Evolutionary conservation across 2,888 invertebrate species (phyloP).

Genomic region (Calephelis perditalis): DNA sequence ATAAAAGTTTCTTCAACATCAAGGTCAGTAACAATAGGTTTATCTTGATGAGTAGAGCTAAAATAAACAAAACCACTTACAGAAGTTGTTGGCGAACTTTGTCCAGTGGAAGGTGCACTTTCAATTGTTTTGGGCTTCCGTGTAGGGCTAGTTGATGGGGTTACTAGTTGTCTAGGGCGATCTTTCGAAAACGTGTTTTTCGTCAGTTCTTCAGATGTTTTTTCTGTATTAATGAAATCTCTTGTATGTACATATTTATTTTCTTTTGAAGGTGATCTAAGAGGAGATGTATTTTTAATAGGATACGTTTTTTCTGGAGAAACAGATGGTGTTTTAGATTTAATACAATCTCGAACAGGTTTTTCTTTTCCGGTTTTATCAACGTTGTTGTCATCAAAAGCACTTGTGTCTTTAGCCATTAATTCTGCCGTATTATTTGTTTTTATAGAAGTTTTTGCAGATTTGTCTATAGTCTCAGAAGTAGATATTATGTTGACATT

Average conservation of each 20-base stretch:
- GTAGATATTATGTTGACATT: too few relatives aligned
- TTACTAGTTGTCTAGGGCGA: slow-evolving; percentile 55
- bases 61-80: slow-evolving; percentile 76
- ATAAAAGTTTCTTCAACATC: slow-evolving; percentile 47
- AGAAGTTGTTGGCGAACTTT: slow-evolving; percentile 75
- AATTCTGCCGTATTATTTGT: not conserved
- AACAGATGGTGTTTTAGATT: slow-evolving; percentile 6
- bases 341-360: not conserved
- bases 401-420: not conserved
- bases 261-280: slow-evolving; percentile 42
- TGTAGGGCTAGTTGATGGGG: slow-evolving; percentile 74
- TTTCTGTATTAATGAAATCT: slow-evolving; percentile 54
- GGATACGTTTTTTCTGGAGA: not conserved
- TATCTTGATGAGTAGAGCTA: slow-evolving; percentile 48
- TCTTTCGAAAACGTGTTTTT: slow-evolving; percentile 43
- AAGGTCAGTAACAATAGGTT: slow-evolving; percentile 53
- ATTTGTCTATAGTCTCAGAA: too few relatives aligned
- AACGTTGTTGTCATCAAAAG: not conserved
- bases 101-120: slow-evolving; percentile 58
- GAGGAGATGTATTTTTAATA: slow-evolving; percentile 41
- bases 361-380: not conserved
- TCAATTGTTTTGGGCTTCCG: slow-evolving; percentile 54
- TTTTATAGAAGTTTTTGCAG: too few relatives aligned
- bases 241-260: slow-evolving; percentile 44
- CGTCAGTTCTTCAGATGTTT: slow-evolving; percentile 45